Evolutionary conservation across 2,113 vertebrate species (phyloP).

Genomic region (Podarcis muralis): DNA sequence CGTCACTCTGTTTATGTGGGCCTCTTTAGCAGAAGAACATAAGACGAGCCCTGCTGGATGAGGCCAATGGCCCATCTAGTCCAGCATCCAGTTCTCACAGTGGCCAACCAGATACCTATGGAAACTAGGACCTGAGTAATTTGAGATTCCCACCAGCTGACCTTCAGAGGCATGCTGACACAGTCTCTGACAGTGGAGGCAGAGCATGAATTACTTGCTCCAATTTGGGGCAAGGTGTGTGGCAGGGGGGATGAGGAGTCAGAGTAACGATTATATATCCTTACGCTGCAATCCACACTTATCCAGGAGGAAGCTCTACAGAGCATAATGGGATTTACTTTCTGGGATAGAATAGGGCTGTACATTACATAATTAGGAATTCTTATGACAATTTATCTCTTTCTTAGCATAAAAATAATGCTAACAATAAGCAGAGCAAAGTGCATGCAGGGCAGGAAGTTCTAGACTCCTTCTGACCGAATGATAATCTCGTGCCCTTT

Average conservation of each 20-base stretch:
- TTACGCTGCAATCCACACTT: neutral
- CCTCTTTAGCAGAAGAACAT: neutral
- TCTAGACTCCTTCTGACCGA: neutral
- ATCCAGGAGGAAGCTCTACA: neutral
- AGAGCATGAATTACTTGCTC: neutral
- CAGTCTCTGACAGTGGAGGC: too few species aligned
- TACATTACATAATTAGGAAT: neutral
- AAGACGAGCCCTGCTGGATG: too few species aligned
- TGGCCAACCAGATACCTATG: too few species aligned
- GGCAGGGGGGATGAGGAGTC: neutral
- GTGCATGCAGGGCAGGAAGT: neutral
- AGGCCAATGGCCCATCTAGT: too few species aligned
- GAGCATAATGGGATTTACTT: neutral
- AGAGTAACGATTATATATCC: neutral
- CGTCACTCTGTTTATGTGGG: neutral
- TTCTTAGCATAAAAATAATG: neutral
- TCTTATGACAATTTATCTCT: neutral
- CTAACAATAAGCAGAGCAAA: neutral
- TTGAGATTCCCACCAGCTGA: too few species aligned
- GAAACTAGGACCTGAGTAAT: too few species aligned
- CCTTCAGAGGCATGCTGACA: too few species aligned
- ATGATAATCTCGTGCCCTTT: neutral
- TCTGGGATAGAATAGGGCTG: neutral
- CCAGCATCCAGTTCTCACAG: too few species aligned
- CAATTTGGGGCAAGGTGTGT: neutral